Base-by-base conservation (phyloP, 1,140 invertebrate species). In the Drosophila bifasciata region DNA sequence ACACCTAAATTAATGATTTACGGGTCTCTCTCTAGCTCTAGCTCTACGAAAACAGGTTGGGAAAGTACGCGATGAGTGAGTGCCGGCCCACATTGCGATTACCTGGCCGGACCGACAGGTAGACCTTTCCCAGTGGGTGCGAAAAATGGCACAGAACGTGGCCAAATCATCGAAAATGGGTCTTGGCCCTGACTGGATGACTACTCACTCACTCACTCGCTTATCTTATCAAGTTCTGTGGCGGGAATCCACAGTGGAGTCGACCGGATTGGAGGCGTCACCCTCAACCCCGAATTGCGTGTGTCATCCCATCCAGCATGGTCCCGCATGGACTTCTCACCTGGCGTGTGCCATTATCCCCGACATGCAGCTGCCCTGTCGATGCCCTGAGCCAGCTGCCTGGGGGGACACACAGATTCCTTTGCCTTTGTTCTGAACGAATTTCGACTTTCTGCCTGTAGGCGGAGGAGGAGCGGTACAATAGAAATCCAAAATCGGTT, bases 1-100 rank as follows among this genome's bases (percentile, higher is more conserved):
- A 83, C 79, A 68, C 46, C 25, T 55, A 83, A 64, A 83, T 78
- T 81, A 83, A 81, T 84, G 79, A 81, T 81, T 78, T 68, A 67
- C 67, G 28, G 83, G 51, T 23, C 17, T 36, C 32, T 11, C n/a
- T n/a, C n/a, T n/a, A n/a, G n/a, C n/a, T n/a, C 32, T 3, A 4
- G 32, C 32, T 32, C 32, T 13, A 4, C 41, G 4, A 41, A 46
- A 76, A 85, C 80, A 85, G 68, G 80, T 73, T 86, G 81, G 80
- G 76, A 84, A 86, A 86, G 56, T 80, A 70, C 79, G 67, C 67
- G 57, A 41, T 11, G 32, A 36, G 32, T 13, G 32, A 36, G 32
- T 36, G 32, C 17, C 28, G 48, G 39, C 15, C 25, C 11, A 19
- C 0, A 49, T 11, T 17, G 9, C 57, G 49, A 25, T 45, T 74